These are phyloP conservation scores for Radopholus similis DNA, from an alignment of 1,140 invertebrate species.

Conservation along the genomic window DNA sequence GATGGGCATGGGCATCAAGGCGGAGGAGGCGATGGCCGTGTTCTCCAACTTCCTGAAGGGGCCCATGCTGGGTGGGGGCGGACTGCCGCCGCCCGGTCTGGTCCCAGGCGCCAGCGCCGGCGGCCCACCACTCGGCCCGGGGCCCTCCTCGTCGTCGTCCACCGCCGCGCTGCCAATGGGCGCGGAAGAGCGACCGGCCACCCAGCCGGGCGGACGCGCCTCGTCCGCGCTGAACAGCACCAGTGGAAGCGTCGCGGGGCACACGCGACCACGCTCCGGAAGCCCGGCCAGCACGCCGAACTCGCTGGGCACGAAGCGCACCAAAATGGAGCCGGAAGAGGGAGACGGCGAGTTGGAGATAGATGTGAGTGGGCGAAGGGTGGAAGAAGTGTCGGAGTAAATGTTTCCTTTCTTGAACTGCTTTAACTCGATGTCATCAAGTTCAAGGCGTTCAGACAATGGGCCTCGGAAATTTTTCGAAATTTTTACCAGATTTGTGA, in stretches of 20 bases:
- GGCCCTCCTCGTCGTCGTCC: conserved; percentile 15
- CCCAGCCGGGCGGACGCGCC: conserved; percentile 9
- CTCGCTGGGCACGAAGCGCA: conserved; percentile 35
- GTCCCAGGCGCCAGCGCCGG: neutral
- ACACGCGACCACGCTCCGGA: conserved; percentile 1
- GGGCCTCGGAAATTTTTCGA: no score
- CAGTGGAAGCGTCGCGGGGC: neutral
- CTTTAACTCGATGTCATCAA: no score
- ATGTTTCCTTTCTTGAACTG: no score
- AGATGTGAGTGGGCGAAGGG: conserved; percentile 30
- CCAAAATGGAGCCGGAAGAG: conserved; percentile 53
- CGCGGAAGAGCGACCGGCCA: neutral
- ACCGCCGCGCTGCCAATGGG: neutral
- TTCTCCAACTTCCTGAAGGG: conserved; percentile 24
- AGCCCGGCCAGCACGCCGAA: conserved; percentile 12
- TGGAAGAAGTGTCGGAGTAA: conserved; percentile 46
- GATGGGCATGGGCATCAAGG: conserved; percentile 26
- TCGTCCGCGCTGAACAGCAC: conserved; percentile 12
- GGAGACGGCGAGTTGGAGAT: conserved; percentile 57
- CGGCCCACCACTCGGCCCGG: neutral
- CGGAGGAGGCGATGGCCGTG: conserved; percentile 37
- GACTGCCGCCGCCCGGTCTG: neutral
- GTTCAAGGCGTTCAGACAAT: no score
- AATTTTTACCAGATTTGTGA: no score
- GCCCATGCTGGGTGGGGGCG: conserved; percentile 18